phyloP scores from a whole-genome alignment of 1,140 invertebrate genomes.

The Sesamia nonagrioides region DNA sequence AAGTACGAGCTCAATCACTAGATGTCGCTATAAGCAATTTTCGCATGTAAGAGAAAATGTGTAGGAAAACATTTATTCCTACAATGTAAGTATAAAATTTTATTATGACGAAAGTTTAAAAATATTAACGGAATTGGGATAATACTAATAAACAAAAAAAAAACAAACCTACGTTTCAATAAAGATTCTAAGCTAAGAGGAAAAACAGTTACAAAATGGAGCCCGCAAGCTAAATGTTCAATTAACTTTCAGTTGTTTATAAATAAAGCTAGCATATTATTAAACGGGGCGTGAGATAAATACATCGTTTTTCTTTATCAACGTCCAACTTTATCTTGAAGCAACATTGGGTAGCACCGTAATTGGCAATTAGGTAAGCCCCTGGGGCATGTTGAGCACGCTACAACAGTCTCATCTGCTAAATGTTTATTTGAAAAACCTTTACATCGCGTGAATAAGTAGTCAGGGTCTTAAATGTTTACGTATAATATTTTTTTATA shows the following conservation, averaged over 20 bases:
- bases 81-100: background rate
- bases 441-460: constrained; percentile 34
- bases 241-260: constrained; percentile 35
- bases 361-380: constrained; percentile 60
- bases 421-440: constrained; percentile 50
- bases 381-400: constrained; percentile 44
- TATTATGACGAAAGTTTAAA: background rate
- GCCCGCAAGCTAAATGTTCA: constrained; percentile 27
- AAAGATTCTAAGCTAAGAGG: background rate
- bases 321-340: constrained; percentile 51
- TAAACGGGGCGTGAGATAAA: constrained; percentile 33
- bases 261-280: constrained; percentile 27
- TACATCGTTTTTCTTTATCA: constrained; percentile 50
- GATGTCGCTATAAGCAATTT: constrained; percentile 67
- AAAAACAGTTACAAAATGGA: background rate
- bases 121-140: background rate
- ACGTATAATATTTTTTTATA: background rate
- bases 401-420: constrained; percentile 45
- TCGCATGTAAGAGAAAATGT: background rate
- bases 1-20: constrained; percentile 61
- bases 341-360: constrained; percentile 47
- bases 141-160: background rate
- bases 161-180: background rate
- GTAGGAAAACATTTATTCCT: background rate
- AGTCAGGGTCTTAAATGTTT: background rate